Conservation (phyloP, 2,797 vertebrate genomes). For the Pangasius macronema region DNA sequence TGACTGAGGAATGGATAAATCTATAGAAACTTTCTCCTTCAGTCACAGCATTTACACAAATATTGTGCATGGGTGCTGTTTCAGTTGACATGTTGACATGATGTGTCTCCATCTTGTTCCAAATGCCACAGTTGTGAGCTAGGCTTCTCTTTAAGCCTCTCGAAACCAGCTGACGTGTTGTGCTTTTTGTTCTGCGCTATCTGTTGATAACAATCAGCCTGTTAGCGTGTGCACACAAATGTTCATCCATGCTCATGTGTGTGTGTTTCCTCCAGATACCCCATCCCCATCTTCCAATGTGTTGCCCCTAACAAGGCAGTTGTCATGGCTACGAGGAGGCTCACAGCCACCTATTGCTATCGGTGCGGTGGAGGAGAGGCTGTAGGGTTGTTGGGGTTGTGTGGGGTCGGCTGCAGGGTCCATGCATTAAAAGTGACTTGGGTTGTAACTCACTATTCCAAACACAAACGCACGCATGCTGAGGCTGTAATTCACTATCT, state of each 20-base stretch:
- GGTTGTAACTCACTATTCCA: conserved; percentile 26
- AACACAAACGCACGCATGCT: conserved; percentile 31
- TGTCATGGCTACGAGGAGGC: conserved; percentile 55
- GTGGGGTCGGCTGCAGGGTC: conserved; percentile 6
- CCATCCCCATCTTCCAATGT: conserved; percentile 43
- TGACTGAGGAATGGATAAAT: neutral
- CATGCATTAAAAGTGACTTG: conserved; percentile 11
- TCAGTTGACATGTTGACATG: conserved; percentile 9
- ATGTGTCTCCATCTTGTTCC: neutral
- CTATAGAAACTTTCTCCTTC: neutral
- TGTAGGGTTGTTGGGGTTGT: neutral
- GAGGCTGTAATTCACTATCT: conserved; percentile 37
- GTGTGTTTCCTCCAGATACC: conserved; percentile 32
- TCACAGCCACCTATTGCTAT: conserved; percentile 56
- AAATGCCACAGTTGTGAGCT: neutral
- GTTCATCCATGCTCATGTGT: conserved; percentile 4
- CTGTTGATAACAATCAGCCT: neutral
- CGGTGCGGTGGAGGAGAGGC: neutral
- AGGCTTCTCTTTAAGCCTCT: neutral
- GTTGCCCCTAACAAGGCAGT: conserved; percentile 49
- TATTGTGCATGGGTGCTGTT: neutral
- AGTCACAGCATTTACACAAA: neutral
- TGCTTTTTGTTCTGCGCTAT: neutral
- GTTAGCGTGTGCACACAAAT: neutral
- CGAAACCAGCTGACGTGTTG: conserved; percentile 1